phyloP scores from a whole-genome alignment of 2,113 vertebrate species.

The Mastomys natalensis region DNA sequence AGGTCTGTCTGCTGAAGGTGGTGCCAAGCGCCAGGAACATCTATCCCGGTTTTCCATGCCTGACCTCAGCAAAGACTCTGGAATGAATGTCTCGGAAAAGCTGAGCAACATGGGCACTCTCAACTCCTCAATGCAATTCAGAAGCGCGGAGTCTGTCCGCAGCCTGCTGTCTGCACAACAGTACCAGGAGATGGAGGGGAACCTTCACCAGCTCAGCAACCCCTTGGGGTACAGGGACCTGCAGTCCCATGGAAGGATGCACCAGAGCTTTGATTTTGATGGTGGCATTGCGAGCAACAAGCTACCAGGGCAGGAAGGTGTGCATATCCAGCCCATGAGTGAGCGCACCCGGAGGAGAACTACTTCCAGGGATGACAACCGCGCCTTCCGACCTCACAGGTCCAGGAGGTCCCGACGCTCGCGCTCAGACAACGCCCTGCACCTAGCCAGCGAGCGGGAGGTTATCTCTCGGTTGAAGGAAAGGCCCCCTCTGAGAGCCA shows the following conservation, averaged over 20 bases:
- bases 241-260: slow-evolving; percentile 85
- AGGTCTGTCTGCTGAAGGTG: slow-evolving; percentile 94
- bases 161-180: slow-evolving; percentile 92
- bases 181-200: slow-evolving; percentile 93
- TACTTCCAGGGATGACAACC: slow-evolving; percentile 87
- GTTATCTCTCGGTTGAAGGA: slow-evolving; percentile 88
- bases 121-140: slow-evolving; percentile 95
- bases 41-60: slow-evolving; percentile 99
- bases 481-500: slow-evolving; percentile 89
- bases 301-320: slow-evolving; percentile 88
- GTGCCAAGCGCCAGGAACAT: slow-evolving; percentile 95
- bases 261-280: slow-evolving; percentile 95
- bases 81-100: slow-evolving; percentile 97
- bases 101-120: slow-evolving; percentile 95
- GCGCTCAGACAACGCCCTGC: slow-evolving; percentile 97
- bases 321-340: slow-evolving; percentile 92
- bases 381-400: slow-evolving; percentile 91
- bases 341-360: slow-evolving; percentile 91
- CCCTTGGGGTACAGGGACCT: slow-evolving; percentile 91
- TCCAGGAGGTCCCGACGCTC: slow-evolving; percentile 93
- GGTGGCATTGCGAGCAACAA: slow-evolving; percentile 90
- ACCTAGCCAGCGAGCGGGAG: slow-evolving; percentile 93
- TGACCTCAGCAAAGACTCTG: slow-evolving; percentile 98
- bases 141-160: slow-evolving; percentile 95
- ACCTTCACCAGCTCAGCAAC: slow-evolving; percentile 87